phyloP scores from a whole-genome alignment of 2,113 vertebrate species.

The Pseudopipra pipra region DNA sequence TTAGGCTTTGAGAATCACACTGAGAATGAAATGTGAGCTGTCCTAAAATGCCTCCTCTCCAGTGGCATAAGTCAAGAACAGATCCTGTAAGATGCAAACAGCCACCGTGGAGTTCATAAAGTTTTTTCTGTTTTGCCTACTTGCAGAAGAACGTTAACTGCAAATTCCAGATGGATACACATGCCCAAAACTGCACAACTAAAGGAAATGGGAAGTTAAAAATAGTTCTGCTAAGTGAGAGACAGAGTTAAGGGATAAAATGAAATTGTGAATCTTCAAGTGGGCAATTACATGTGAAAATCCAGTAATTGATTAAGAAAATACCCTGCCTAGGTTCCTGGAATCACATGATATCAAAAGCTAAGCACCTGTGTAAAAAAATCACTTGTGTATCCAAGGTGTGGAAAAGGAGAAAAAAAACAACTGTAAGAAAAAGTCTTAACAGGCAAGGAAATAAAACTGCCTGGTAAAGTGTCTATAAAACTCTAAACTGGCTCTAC shows the following conservation, averaged over 20 bases:
- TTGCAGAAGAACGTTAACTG: neutral
- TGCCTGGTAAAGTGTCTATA: conserved; percentile 30
- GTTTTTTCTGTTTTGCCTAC: neutral
- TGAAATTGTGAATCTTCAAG: neutral
- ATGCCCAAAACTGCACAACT: neutral
- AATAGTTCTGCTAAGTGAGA: neutral
- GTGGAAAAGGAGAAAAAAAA: neutral
- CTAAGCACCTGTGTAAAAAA: conserved; percentile 56
- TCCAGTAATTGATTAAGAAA: conserved; percentile 42
- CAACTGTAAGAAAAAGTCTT: neutral
- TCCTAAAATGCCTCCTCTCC: neutral
- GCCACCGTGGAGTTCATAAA: neutral
- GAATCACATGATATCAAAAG: conserved; percentile 50
- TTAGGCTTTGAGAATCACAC: neutral
- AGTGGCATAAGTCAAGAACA: neutral
- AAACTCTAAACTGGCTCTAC: conserved; percentile 51
- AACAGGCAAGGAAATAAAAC: conserved; percentile 21
- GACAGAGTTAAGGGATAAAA: neutral
- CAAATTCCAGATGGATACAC: neutral
- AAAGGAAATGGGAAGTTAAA: neutral
- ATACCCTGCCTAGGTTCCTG: conserved; percentile 40
- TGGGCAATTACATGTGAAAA: conserved; percentile 14
- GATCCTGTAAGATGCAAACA: neutral
- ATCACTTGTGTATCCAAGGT: conserved; percentile 10
- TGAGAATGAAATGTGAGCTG: neutral